These are phyloP conservation scores for Agrotis exclamationis DNA, from an alignment of 2,888 invertebrate genomes.

Conservation along the genomic window DNA sequence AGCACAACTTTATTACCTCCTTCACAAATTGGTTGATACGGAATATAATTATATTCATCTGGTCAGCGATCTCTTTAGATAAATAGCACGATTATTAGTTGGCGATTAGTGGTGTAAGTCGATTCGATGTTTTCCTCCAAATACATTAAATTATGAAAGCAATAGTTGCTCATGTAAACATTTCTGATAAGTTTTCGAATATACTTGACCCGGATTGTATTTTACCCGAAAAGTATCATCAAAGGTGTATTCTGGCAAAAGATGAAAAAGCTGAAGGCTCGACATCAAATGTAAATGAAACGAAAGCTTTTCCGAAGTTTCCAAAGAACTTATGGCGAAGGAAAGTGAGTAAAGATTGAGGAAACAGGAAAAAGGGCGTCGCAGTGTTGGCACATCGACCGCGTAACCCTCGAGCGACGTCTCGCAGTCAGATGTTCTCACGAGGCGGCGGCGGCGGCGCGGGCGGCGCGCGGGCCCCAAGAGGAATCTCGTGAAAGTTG, in stretches of 20 bases:
- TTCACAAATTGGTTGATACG: constrained; percentile 54
- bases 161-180: background rate
- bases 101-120: constrained; percentile 10
- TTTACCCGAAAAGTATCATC: constrained; percentile 27
- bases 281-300: constrained; percentile 52
- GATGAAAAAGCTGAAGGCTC: constrained; percentile 44
- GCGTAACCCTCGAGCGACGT: constrained; percentile 64
- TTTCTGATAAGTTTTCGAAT: background rate
- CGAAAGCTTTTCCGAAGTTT: constrained; percentile 62
- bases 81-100: constrained; percentile 46
- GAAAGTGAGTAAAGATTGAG: constrained; percentile 61
- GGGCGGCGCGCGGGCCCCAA: constrained; percentile 71
- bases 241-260: constrained; percentile 36
- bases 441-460: constrained; percentile 55
- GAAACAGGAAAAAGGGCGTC: constrained; percentile 59
- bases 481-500: constrained; percentile 91
- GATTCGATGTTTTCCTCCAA: background rate
- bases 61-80: constrained; percentile 45
- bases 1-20: constrained; percentile 55
- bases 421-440: constrained; percentile 76
- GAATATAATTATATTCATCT: constrained; percentile 55
- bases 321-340: constrained; percentile 49
- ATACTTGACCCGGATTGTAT: constrained; percentile 16
- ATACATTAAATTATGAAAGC: constrained; percentile 2
- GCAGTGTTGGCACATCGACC: constrained; percentile 54